phyloP scores from a whole-genome alignment of 2,113 vertebrate genomes.

The Sisor rabdophorus region DNA sequence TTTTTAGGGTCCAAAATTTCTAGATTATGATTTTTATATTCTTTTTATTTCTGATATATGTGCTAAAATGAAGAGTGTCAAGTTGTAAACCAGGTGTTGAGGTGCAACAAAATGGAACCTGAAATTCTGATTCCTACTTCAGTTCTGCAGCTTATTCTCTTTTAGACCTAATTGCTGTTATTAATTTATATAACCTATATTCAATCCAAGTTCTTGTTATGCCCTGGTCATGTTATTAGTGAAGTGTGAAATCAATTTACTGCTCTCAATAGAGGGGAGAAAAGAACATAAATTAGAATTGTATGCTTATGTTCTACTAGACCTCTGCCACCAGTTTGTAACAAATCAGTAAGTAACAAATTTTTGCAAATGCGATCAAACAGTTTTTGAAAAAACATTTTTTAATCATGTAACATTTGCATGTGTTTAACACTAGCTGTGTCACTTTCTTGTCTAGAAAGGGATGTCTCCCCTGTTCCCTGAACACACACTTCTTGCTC shows the following conservation, averaged over 20 bases:
- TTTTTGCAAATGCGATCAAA: slow-evolving; percentile 12
- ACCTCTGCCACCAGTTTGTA: slow-evolving; percentile 10
- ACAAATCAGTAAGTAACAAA: slow-evolving; percentile 22
- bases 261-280: slow-evolving; percentile 48
- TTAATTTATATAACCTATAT: slow-evolving; percentile 60
- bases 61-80: background rate
- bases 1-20: background rate
- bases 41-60: background rate
- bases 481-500: too few species aligned
- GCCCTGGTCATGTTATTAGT: slow-evolving; percentile 58
- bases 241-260: slow-evolving; percentile 61
- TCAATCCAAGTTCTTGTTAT: slow-evolving; percentile 55
- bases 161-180: slow-evolving; percentile 57
- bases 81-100: background rate
- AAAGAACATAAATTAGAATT: slow-evolving; percentile 42
- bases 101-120: slow-evolving; percentile 8
- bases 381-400: background rate
- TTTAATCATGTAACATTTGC: background rate
- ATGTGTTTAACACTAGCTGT: too few species aligned
- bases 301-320: background rate
- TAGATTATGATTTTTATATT: background rate
- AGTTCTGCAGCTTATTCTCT: slow-evolving; percentile 30
- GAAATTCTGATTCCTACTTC: slow-evolving; percentile 16
- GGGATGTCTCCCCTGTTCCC: too few species aligned
- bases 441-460: too few species aligned